These are phyloP conservation scores for Molothrus aeneus DNA, from an alignment of 2,797 vertebrate species.

Conservation along the genomic window DNA sequence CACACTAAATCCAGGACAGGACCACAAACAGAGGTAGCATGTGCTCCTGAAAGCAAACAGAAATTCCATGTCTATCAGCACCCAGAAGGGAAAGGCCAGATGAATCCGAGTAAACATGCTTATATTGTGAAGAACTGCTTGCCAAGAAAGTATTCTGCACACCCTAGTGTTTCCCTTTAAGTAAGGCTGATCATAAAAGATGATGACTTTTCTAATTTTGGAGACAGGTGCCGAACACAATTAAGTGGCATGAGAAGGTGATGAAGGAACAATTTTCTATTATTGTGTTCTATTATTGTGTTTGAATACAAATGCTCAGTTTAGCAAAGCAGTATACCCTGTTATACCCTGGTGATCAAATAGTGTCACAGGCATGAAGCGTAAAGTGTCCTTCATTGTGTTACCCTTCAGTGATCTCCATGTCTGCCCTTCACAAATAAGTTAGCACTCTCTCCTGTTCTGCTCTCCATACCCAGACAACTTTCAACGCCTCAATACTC, in stretches of 20 bases:
- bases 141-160: not conserved
- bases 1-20: not conserved
- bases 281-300: not conserved
- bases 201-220: not conserved
- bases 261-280: not conserved
- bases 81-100: not conserved
- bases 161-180: not conserved
- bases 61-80: not conserved
- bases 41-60: not conserved
- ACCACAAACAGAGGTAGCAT: not conserved
- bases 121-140: not conserved
- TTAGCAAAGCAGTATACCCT: slow-evolving; percentile 36
- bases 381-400: not conserved
- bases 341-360: not conserved
- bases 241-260: not conserved
- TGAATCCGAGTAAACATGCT: not conserved
- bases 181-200: not conserved
- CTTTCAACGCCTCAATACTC: not conserved
- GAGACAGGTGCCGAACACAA: not conserved
- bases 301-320: slow-evolving; percentile 32
- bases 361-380: not conserved
- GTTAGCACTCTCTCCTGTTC: not conserved
- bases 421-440: not conserved
- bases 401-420: not conserved
- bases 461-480: not conserved